Evolutionary conservation across 2,888 invertebrate genomes (phyloP), one percentile per base, ranked within the genome.

Genomic region (Bugulina stolonifera): DNA sequence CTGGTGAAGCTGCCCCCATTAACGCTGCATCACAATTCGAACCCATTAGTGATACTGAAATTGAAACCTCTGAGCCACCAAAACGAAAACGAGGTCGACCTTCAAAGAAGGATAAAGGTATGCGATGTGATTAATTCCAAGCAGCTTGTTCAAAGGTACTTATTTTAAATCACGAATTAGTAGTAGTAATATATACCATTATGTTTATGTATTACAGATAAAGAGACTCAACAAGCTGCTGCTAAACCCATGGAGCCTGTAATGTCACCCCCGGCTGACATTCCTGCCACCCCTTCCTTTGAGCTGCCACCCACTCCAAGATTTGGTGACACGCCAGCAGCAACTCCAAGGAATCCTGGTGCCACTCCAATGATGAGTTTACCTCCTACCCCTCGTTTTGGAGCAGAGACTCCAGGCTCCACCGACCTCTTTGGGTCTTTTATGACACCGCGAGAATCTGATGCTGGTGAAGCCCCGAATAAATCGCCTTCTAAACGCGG

Each of bases 251-350:
- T n/a, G n/a, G n/a, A n/a, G n/a, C n/a, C n/a, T n/a, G n/a, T n/a
- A n/a, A n/a, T n/a, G 43, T 14, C 64, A 32, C 32, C 64, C 5
- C 32, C 64, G 2, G 25, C 32, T 2, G 27, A 64, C 25, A 32
- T 64, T 32, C 64, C 64, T 64, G 29, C 64, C 34, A 64, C 64
- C 10, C 64, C 64, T 29, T 25, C 32, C 22, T 64, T 64, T 64
- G 64, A 64, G 27, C 25, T 64, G 32, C 64, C 64, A 29, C 64
- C 64, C 2, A 64, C 29, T 18, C 64, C 64, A 3, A 27, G 32
- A 32, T 64, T 64, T 34, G 10, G 10, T 10, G 64, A 64, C 32
- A 27, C 32, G 5, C 64, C 64, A 3, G 29, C 64, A 10, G 27
- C 64, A 14, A 22, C 64, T 14, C 22, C 29, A 3, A 27, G 3